Percentiles rank a stretch among this genome's conserved stretches.
phyloP scores from a whole-genome alignment of 2,113 vertebrate genomes.

The Myiopsitta monachus region DNA sequence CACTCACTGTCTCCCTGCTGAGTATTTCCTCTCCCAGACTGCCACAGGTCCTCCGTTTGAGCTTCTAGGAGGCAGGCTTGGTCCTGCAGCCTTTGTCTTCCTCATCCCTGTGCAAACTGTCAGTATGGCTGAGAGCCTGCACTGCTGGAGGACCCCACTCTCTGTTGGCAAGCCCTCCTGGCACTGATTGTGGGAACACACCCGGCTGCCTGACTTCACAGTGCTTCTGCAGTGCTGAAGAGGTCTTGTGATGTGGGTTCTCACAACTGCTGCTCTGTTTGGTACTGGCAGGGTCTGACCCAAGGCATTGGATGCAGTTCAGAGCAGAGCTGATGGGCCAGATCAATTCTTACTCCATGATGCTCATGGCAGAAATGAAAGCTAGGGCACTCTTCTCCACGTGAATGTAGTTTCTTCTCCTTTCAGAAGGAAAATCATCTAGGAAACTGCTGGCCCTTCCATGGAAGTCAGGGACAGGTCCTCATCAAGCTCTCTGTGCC shows the following conservation, averaged over 20 bases:
- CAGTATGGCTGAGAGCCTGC: neutral
- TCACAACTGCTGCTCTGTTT: neutral
- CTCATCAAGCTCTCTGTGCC: neutral
- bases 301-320: neutral
- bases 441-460: neutral
- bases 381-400: neutral
- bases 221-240: neutral
- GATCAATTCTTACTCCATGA: neutral
- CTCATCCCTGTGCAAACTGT: neutral
- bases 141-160: neutral
- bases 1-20: neutral
- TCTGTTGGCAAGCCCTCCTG: neutral
- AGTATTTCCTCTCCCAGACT: neutral
- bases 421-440: neutral
- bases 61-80: neutral
- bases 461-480: neutral
- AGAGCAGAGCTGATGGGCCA: neutral
- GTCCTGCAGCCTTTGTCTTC: neutral
- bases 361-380: neutral
- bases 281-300: neutral
- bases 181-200: neutral
- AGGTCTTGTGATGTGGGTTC: neutral
- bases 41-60: neutral
- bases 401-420: neutral
- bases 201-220: neutral